Conservation (phyloP, 1,140 invertebrate genomes). For the Bursaphelenchus mucronatus region DNA sequence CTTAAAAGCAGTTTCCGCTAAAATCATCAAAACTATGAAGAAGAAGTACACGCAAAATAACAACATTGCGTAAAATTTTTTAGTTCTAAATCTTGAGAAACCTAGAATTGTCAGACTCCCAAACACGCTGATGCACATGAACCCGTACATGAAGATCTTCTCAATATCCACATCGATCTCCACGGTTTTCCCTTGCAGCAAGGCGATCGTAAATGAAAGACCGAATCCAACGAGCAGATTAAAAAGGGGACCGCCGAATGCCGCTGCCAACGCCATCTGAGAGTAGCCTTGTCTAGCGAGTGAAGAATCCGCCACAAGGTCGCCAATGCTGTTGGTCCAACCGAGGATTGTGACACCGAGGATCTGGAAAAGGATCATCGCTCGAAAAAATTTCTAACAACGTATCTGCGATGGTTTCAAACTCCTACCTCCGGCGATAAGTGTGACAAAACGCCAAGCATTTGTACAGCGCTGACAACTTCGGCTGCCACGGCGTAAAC, state of each 20-base stretch:
- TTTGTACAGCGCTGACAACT: slow-evolving; percentile 7
- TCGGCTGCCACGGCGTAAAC: slow-evolving; percentile 7
- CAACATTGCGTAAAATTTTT: slow-evolving; percentile 7
- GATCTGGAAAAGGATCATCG: slow-evolving; percentile 30
- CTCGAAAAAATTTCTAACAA: too few species aligned
- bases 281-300: slow-evolving; percentile 29
- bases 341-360: slow-evolving; percentile 29
- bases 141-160: slow-evolving; percentile 17
- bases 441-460: slow-evolving; percentile 16
- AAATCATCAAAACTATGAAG: slow-evolving; percentile 2
- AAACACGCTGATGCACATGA: slow-evolving; percentile 6
- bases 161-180: slow-evolving; percentile 11
- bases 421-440: slow-evolving; percentile 17
- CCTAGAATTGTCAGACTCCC: background rate
- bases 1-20: slow-evolving; percentile 1
- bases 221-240: slow-evolving; percentile 15
- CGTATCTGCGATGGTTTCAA: too few species aligned
- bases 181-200: slow-evolving; percentile 7
- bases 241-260: slow-evolving; percentile 27
- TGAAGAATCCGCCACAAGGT: slow-evolving; percentile 28
- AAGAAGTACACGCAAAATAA: slow-evolving; percentile 5
- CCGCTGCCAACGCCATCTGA: slow-evolving; percentile 31
- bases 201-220: slow-evolving; percentile 10
- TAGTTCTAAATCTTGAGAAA: background rate
- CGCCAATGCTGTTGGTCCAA: slow-evolving; percentile 33